Base-by-base conservation (phyloP, 2,797 vertebrate species). In the Meda fulgida region DNA sequence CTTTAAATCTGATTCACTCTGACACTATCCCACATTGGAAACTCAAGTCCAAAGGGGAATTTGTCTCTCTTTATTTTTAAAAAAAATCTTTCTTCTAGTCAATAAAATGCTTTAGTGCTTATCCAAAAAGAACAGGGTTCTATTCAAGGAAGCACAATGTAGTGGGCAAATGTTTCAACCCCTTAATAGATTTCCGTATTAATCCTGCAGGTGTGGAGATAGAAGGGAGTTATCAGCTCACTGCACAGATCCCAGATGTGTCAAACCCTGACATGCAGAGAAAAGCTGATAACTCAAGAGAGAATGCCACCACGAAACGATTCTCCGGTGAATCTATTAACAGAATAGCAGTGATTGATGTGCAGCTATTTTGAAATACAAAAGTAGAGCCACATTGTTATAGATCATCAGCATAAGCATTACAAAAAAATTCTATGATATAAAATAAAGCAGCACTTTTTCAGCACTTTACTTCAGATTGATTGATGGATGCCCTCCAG, bases 181-280 rank as follows among this genome's bases (percentile, higher is more conserved):
- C n/a, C 67, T 81, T 58, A 58, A 84, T 81, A 67, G 78, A 84
- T 87, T 89, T 80, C 73, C 63, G 26, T 66, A 31, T 51, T 69
- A 84, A 82, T 84, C 81, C 60, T 71, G 78, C 78, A 85, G 66
- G 66, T 84, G 65, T 81, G 48, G 21, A 84, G 73, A 83, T 70
- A 73, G 55, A 78, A 26, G 9, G 23, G 71, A 85, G 75, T 78
- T 85, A 80, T 85, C 80, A 83, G 51, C 36, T 60, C 31, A 40
- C 60, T 51, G 72, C 73, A 75, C 18, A 21, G 80, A 86, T 87
- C 72, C 76, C 67, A 81, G 78, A 84, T 84, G 58, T 73, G 69
- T 79, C 26, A 70, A 79, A 70, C 38, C 83, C 83, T 69, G 81
- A 86, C 78, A 80, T 53, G 73, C 65, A 71, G 78, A 5, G 71